A percentile compares a stretch with the other conserved stretches of the same genome.
phyloP scores from a whole-genome alignment of 1,140 invertebrate genomes.

The Aphis gossypii region DNA sequence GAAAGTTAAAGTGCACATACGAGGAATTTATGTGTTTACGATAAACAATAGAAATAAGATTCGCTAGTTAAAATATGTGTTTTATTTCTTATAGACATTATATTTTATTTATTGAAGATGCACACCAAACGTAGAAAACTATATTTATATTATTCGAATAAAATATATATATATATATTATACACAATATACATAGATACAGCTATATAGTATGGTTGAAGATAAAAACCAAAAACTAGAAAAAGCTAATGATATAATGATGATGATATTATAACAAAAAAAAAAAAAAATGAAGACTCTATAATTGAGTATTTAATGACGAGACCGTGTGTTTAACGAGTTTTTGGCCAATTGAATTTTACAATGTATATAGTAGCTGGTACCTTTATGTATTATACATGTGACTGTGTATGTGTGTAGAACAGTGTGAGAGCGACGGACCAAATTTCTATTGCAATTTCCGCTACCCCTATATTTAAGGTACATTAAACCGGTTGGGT shows the following conservation, averaged over 20 bases:
- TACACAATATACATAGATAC: not conserved
- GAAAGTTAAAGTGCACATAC: not conserved
- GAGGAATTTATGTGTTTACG: not conserved
- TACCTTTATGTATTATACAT: not conserved
- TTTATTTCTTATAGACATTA: not conserved
- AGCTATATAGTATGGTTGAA: not conserved
- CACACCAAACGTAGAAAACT: not conserved
- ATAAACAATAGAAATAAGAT: too few relatives aligned
- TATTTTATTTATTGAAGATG: not conserved
- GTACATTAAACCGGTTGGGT: conserved; percentile 55
- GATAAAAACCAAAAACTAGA: not conserved
- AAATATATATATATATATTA: not conserved
- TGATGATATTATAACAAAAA: not conserved
- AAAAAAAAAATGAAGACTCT: conserved; percentile 37
- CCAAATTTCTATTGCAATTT: conserved; percentile 52
- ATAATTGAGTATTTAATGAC: conserved; percentile 43
- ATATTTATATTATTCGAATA: not conserved
- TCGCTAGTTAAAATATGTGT: not conserved
- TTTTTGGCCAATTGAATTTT: conserved; percentile 47
- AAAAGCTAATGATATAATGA: conserved; percentile 2
- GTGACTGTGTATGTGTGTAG: not conserved
- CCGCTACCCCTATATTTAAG: conserved; percentile 57
- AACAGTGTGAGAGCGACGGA: not conserved
- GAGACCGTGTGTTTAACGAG: conserved; percentile 15
- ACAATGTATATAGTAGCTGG: not conserved